Evolutionary conservation across 53 echinoderm and acorn worm genomes (phyloP).

Genomic region (Mesocentrotus franciscanus): DNA sequence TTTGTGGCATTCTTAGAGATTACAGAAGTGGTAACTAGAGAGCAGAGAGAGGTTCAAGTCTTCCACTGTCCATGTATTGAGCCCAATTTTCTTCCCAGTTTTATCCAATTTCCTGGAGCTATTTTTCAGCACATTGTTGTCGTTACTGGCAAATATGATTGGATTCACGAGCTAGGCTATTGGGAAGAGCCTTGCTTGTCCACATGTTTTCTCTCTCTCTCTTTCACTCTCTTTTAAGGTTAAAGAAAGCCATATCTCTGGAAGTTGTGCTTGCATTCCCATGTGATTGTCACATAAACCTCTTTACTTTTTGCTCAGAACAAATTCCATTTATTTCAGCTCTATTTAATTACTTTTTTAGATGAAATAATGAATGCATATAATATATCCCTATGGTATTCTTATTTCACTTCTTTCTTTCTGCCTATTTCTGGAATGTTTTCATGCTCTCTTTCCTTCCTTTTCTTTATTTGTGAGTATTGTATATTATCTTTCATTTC

Average conservation of each 20-base stretch:
- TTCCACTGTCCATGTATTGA: neutral
- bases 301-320: neutral
- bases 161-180: neutral
- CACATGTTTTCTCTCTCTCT: neutral
- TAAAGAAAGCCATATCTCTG: neutral
- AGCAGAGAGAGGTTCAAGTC: neutral
- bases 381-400: neutral
- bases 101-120: slow-evolving; percentile 42
- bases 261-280: neutral
- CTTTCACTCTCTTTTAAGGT: neutral
- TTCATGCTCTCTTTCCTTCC: neutral
- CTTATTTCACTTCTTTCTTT: neutral
- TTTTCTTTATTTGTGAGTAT: neutral
- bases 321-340: neutral
- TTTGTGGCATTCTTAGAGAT: slow-evolving; percentile 12
- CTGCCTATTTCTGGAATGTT: neutral
- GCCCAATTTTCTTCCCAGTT: neutral
- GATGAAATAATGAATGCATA: neutral
- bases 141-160: slow-evolving; percentile 38
- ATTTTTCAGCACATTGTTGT: slow-evolving; percentile 45
- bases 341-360: neutral
- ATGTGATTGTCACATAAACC: neutral
- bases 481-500: neutral
- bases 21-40: slow-evolving; percentile 1
- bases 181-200: neutral